These are phyloP conservation scores for Oedothorax gibbosus DNA, from an alignment of 1,140 invertebrate genomes.

Conservation along the genomic window DNA sequence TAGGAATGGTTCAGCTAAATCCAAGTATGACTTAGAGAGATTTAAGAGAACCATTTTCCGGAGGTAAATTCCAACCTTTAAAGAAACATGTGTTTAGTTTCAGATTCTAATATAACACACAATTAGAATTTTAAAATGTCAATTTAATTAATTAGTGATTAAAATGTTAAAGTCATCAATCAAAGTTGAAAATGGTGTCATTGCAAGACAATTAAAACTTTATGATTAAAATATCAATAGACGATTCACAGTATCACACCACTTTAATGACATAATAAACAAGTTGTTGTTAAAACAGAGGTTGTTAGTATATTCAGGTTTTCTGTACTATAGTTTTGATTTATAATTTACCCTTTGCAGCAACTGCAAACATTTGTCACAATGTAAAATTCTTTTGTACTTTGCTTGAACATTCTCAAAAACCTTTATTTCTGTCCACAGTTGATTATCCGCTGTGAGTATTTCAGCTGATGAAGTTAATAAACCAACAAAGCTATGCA, in stretches of 20 bases:
- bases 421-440: slow-evolving; percentile 41
- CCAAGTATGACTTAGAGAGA: slow-evolving; percentile 32
- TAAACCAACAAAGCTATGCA: slow-evolving; percentile 2
- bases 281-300: no score
- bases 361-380: slow-evolving; percentile 36
- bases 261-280: neutral
- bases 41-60: slow-evolving; percentile 41
- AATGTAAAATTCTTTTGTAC: slow-evolving; percentile 46
- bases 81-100: neutral
- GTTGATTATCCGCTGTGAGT: slow-evolving; percentile 17
- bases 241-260: neutral
- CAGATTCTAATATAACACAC: neutral
- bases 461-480: slow-evolving; percentile 26
- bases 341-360: slow-evolving; percentile 17
- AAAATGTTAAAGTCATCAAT: neutral
- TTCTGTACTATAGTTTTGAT: neutral
- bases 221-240: neutral
- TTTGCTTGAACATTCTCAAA: slow-evolving; percentile 34
- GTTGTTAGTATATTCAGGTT: neutral
- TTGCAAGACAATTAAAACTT: neutral
- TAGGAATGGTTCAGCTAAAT: slow-evolving; percentile 44
- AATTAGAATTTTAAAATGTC: neutral
- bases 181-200: no score
- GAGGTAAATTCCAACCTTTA: slow-evolving; percentile 34
- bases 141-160: neutral